phyloP scores from a whole-genome alignment of 2,888 invertebrate genomes.

The Torymus aiolomorphi region DNA sequence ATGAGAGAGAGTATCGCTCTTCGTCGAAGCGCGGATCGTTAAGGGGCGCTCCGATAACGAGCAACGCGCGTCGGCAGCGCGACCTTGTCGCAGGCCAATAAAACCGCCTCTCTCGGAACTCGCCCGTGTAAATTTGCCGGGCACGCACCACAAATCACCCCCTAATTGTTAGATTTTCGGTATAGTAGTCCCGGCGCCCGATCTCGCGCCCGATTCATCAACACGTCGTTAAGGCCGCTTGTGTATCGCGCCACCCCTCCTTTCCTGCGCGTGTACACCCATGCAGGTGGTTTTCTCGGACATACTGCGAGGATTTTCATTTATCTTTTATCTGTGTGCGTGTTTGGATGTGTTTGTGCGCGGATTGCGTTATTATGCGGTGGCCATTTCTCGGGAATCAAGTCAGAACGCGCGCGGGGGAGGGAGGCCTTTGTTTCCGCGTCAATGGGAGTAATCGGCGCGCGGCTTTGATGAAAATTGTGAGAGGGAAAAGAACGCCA shows the following conservation, averaged over 20 bases:
- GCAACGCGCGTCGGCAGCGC: neutral
- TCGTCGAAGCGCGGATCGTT: constrained; percentile 21
- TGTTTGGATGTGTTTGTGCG: neutral
- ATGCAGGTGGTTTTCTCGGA: constrained; percentile 33
- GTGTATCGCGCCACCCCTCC: neutral
- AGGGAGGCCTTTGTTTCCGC: constrained; percentile 16
- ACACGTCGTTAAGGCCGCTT: constrained; percentile 51
- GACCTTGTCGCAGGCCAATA: constrained; percentile 52
- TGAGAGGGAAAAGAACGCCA: neutral
- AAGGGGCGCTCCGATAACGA: constrained; percentile 50
- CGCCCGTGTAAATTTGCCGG: constrained; percentile 51
- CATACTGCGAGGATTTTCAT: constrained; percentile 21
- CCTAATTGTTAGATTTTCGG: constrained; percentile 60
- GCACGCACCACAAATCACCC: constrained; percentile 59
- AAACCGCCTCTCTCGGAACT: constrained; percentile 41
- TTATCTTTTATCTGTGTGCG: constrained; percentile 5
- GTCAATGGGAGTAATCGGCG: constrained; percentile 1
- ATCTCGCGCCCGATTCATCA: constrained; percentile 51
- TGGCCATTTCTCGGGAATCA: no score
- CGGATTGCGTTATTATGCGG: neutral
- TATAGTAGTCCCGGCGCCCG: neutral
- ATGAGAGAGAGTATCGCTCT: no score
- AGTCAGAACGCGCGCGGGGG: no score
- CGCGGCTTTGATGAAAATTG: constrained; percentile 21
- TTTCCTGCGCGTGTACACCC: no score